Evolutionary conservation across 1,140 invertebrate species (phyloP).

Genomic region (Armadillidium nasatum): DNA sequence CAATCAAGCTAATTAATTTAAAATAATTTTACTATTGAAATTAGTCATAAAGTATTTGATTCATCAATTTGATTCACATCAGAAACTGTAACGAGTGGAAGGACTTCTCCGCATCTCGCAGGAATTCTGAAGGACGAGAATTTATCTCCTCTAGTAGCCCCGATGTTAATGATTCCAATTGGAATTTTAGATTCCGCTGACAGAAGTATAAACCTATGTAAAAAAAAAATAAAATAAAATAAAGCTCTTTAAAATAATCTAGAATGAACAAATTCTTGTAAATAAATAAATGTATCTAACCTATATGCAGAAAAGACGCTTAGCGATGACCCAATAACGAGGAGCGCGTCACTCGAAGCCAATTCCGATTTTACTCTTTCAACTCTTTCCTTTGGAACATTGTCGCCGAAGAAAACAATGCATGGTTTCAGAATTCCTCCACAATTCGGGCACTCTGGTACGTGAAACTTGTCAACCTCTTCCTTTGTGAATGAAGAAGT

Average conservation of each 20-base stretch:
- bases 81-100: conserved; percentile 35
- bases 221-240: too few relatives aligned
- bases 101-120: conserved; percentile 49
- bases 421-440: conserved; percentile 79
- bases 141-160: conserved; percentile 80
- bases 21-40: too few relatives aligned
- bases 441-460: conserved; percentile 74
- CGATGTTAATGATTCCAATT: conserved; percentile 85
- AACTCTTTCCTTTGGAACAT: conserved; percentile 69
- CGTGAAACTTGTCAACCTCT: conserved; percentile 63
- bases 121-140: conserved; percentile 65
- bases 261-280: too few relatives aligned
- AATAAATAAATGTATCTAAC: too few relatives aligned
- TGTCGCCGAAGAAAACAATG: conserved; percentile 94
- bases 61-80: too few relatives aligned
- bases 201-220: conserved; percentile 73
- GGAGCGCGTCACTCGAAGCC: conserved; percentile 59
- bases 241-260: too few relatives aligned
- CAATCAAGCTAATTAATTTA: too few relatives aligned
- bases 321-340: conserved; percentile 86
- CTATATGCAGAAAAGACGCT: conserved; percentile 76
- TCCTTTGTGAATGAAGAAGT: conserved; percentile 57
- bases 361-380: conserved; percentile 58
- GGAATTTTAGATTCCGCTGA: conserved; percentile 67
- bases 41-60: too few relatives aligned